These are phyloP conservation scores for Melanotaenia pygmaea DNA, from an alignment of 2,797 vertebrate species.

Conservation along the genomic window DNA sequence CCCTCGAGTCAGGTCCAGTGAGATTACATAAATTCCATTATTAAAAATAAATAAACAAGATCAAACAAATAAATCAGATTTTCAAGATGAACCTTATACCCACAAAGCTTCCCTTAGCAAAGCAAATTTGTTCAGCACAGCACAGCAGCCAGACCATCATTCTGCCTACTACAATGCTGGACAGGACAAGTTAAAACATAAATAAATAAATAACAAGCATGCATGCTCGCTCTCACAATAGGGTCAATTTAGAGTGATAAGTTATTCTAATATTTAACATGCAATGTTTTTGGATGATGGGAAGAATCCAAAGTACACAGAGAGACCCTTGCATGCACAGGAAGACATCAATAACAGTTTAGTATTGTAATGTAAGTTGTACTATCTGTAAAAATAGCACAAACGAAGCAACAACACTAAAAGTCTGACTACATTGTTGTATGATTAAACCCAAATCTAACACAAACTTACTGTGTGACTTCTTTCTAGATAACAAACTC, in stretches of 20 bases:
- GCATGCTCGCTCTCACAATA: neutral
- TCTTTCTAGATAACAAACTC: neutral
- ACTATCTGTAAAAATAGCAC: neutral
- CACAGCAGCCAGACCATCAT: too few relatives aligned
- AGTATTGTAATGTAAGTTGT: neutral
- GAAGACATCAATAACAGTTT: neutral
- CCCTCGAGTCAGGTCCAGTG: too few relatives aligned
- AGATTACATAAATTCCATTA: too few relatives aligned
- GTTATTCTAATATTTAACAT: neutral
- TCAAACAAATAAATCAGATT: too few relatives aligned
- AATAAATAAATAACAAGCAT: neutral
- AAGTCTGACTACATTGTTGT: neutral
- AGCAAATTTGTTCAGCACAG: too few relatives aligned
- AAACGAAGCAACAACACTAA: neutral
- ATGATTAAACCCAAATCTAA: neutral
- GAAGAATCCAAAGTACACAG: neutral
- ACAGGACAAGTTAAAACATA: too few relatives aligned
- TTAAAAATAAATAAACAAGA: too few relatives aligned
- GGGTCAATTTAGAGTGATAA: neutral
- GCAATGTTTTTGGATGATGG: neutral
- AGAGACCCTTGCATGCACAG: neutral
- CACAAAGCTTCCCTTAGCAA: too few relatives aligned
- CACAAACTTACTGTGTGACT: neutral
- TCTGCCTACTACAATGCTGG: too few relatives aligned
- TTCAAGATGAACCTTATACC: too few relatives aligned